These are phyloP conservation scores for Spodoptera exigua DNA, from an alignment of 2,888 invertebrate genomes.

Conservation along the genomic window DNA sequence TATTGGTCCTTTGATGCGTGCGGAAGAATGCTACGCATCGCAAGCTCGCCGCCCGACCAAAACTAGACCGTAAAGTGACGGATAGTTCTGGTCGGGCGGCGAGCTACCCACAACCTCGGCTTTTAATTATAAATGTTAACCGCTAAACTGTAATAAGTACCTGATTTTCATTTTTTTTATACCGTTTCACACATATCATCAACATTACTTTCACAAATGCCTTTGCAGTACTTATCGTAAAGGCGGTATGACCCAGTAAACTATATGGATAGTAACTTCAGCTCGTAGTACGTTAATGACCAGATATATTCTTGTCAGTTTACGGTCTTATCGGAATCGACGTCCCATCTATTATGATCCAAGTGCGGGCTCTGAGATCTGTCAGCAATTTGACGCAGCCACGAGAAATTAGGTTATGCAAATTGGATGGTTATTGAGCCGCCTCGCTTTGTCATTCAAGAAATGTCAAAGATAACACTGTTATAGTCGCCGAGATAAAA, in stretches of 20 bases:
- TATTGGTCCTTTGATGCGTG: no score
- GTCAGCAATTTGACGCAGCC: conserved; percentile 78
- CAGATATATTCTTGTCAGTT: conserved; percentile 71
- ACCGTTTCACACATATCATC: no score
- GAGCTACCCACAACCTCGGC: no score
- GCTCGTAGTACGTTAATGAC: conserved; percentile 54
- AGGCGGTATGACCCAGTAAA: conserved; percentile 15
- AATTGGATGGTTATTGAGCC: conserved; percentile 78
- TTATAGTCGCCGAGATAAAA: conserved; percentile 36
- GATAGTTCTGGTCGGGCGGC: no score
- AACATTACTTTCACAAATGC: no score
- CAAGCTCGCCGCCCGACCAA: no score
- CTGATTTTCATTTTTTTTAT: no score
- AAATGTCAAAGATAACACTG: conserved; percentile 70
- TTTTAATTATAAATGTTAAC: no score
- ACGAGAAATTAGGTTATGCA: conserved; percentile 82
- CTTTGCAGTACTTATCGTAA: background rate
- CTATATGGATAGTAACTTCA: conserved; percentile 37
- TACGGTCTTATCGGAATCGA: conserved; percentile 70
- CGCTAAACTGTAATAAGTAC: no score
- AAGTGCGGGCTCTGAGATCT: conserved; percentile 69
- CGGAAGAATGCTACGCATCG: no score
- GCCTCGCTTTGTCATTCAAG: conserved; percentile 68
- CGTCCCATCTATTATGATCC: conserved; percentile 72
- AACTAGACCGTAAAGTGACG: no score